These are phyloP conservation scores for Tachycineta bicolor DNA, from an alignment of 2,113 vertebrate species.

Conservation along the genomic window DNA sequence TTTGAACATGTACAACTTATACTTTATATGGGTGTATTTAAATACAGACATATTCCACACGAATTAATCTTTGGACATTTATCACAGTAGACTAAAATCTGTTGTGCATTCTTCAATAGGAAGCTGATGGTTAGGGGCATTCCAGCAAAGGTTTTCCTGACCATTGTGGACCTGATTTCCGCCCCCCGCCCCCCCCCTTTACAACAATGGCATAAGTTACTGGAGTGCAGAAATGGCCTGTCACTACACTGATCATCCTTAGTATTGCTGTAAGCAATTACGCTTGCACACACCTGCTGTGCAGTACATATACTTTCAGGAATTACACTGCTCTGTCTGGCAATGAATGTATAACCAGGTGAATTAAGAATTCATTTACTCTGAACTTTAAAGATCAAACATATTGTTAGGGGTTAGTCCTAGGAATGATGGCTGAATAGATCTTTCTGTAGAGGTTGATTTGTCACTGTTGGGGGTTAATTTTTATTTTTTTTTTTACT, in stretches of 20 bases:
- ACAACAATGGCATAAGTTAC: neutral
- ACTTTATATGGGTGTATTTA: too few species aligned
- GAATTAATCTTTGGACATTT: too few species aligned
- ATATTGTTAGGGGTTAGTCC: neutral
- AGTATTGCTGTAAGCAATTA: neutral
- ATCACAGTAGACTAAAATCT: neutral
- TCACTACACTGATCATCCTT: neutral
- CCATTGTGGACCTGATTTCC: neutral
- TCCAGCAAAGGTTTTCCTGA: neutral
- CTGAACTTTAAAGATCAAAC: neutral
- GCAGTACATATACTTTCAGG: neutral
- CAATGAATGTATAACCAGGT: neutral
- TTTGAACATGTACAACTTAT: too few species aligned
- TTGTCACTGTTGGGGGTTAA: too few species aligned
- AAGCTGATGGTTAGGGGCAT: neutral
- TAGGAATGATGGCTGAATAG: neutral
- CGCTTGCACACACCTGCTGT: neutral
- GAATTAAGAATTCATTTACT: neutral
- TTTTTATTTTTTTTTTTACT: too few species aligned
- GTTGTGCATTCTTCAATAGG: neutral
- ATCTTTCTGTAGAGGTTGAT: neutral
- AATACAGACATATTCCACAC: too few species aligned
- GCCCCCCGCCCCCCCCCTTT: neutral
- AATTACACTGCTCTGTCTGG: neutral
- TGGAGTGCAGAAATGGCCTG: neutral